Evolutionary conservation across 2,113 vertebrate species (phyloP).

Genomic region (Festucalex cinctus): DNA sequence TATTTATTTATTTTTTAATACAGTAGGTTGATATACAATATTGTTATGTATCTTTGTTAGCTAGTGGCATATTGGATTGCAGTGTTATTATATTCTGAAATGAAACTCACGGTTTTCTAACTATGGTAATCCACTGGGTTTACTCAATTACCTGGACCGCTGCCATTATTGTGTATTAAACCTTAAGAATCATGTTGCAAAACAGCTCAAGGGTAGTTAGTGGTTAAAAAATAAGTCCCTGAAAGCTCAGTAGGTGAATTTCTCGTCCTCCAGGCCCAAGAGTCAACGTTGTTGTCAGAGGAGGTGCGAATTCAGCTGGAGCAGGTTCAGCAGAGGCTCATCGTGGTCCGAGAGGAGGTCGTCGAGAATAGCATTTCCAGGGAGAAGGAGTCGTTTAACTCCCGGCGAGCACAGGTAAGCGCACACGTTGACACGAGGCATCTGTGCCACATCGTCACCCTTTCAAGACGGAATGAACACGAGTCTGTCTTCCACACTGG

Average conservation of each 20-base stretch:
- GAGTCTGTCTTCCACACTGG: background rate
- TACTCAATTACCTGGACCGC: too few relatives aligned
- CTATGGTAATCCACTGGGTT: too few relatives aligned
- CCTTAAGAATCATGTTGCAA: too few relatives aligned
- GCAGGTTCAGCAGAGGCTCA: conserved; percentile 86
- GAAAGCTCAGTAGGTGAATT: background rate
- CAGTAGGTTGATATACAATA: too few relatives aligned
- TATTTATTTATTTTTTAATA: too few relatives aligned
- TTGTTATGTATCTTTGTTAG: too few relatives aligned
- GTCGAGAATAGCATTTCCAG: conserved; percentile 92
- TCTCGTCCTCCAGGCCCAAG: conserved; percentile 78
- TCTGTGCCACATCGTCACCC: background rate
- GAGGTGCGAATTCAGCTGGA: conserved; percentile 87
- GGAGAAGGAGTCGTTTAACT: conserved; percentile 95
- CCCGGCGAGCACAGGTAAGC: conserved; percentile 90
- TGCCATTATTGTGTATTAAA: too few relatives aligned
- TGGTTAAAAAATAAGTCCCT: background rate
- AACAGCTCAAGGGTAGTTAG: too few relatives aligned
- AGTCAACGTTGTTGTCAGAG: conserved; percentile 86
- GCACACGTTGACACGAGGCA: background rate
- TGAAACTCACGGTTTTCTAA: too few relatives aligned
- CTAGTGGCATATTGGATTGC: too few relatives aligned
- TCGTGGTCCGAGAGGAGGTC: conserved; percentile 86
- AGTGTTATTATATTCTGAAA: too few relatives aligned
- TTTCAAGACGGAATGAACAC: background rate